phyloP scores from a whole-genome alignment of 2,888 invertebrate species.

The Augiades crinisus region DNA sequence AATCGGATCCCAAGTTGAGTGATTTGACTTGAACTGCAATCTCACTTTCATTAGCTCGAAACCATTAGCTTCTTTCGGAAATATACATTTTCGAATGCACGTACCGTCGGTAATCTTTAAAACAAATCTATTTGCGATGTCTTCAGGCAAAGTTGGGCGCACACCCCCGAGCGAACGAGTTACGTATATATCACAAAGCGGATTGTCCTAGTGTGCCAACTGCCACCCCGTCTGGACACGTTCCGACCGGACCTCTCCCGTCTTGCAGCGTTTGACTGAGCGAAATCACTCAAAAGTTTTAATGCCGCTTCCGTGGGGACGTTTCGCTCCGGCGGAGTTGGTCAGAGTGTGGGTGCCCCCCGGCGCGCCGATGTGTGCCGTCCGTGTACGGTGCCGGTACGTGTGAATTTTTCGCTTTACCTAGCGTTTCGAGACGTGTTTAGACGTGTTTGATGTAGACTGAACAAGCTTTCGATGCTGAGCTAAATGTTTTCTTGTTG shows the following conservation, averaged over 20 bases:
- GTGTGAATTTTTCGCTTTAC: constrained; percentile 28
- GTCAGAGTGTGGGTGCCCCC: constrained; percentile 41
- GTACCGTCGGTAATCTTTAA: constrained; percentile 21
- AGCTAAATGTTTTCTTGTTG: constrained; percentile 27
- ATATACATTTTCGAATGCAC: constrained; percentile 19
- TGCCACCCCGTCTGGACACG: constrained; percentile 37
- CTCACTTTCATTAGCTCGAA: constrained; percentile 2
- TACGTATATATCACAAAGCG: constrained; percentile 28
- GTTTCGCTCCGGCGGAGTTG: constrained; percentile 37
- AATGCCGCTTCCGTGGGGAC: constrained; percentile 75
- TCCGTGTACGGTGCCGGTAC: constrained; percentile 31
- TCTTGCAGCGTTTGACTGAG: constrained; percentile 77
- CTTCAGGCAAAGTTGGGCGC: constrained; percentile 26
- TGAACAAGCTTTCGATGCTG: constrained; percentile 26
- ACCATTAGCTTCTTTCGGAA: neutral
- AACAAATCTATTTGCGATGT: constrained; percentile 28
- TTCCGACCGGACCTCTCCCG: constrained; percentile 55
- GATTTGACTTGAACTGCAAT: too few species aligned
- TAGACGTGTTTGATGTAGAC: constrained; percentile 28
- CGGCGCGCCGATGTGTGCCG: constrained; percentile 32
- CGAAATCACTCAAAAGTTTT: constrained; percentile 81
- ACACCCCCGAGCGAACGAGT: constrained; percentile 18
- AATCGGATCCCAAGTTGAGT: too few species aligned
- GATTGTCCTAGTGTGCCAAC: constrained; percentile 26
- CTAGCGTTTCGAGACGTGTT: constrained; percentile 26